Evolutionary conservation across 2,797 vertebrate species (phyloP).

Genomic region (Amniataba percoides): DNA sequence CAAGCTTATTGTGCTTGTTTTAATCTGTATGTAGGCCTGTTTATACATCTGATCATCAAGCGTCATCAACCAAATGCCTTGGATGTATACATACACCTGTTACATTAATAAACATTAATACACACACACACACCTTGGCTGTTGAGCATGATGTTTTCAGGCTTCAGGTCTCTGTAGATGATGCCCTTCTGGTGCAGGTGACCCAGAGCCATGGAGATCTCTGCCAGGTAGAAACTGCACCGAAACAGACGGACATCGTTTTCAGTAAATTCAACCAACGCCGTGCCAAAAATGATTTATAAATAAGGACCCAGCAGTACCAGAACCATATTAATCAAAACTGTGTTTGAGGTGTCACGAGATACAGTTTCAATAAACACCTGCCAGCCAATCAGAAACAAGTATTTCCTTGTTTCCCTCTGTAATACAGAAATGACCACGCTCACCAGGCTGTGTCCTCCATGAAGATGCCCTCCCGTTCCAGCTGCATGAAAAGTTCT

Average conservation of each 20-base stretch:
- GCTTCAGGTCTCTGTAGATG: constrained; percentile 99
- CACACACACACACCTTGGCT: constrained; percentile 90
- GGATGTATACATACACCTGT: too few relatives aligned
- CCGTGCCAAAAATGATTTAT: background rate
- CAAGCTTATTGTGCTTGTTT: too few relatives aligned
- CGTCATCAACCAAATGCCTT: too few relatives aligned
- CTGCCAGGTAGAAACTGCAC: constrained; percentile 98
- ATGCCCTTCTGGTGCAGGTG: constrained; percentile 99
- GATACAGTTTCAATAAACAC: background rate
- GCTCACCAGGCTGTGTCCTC: constrained; percentile 99
- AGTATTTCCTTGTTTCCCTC: background rate
- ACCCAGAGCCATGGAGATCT: constrained; percentile 99
- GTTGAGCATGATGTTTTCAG: constrained; percentile 99
- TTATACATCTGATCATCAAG: too few relatives aligned
- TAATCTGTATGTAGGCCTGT: too few relatives aligned
- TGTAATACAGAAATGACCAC: background rate
- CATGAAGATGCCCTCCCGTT: constrained; percentile 99
- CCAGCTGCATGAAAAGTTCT: constrained; percentile 99
- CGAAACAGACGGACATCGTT: constrained; percentile 54
- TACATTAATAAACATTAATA: too few relatives aligned
- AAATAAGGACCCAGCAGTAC: background rate
- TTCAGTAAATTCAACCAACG: background rate
- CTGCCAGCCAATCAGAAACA: background rate
- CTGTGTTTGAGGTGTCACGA: background rate
- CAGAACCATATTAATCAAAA: background rate